Percentiles rank a stretch among this genome's conserved stretches.
Conservation (phyloP, 2,888 invertebrate genomes). For the Trissolcus brochymenae region DNA sequence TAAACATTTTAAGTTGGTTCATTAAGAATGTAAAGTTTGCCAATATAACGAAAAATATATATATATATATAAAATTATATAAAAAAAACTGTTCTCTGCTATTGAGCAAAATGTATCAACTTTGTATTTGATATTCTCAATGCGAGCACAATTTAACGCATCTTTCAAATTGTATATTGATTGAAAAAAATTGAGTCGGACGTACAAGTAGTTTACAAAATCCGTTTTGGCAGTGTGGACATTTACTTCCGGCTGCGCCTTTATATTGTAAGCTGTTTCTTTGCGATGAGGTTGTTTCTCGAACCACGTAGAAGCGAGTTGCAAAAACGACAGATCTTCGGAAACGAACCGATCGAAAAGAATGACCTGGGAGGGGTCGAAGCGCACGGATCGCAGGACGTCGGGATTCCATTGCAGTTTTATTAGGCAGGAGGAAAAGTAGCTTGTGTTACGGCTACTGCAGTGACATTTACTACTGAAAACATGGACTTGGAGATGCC, state of each 20-base stretch:
- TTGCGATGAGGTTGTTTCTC: slow-evolving; percentile 30
- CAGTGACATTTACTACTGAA: slow-evolving; percentile 49
- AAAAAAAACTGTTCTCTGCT: too few species aligned
- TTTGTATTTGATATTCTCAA: too few species aligned
- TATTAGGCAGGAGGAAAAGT: slow-evolving; percentile 62
- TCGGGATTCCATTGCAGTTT: slow-evolving; percentile 60
- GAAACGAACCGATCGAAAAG: slow-evolving; percentile 40
- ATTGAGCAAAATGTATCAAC: too few species aligned
- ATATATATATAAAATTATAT: too few species aligned
- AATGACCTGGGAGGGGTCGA: slow-evolving; percentile 31
- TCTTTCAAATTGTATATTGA: neutral
- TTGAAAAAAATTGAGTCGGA: slow-evolving; percentile 5
- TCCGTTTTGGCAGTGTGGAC: slow-evolving; percentile 17
- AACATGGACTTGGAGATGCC: slow-evolving; percentile 31
- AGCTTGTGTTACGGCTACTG: slow-evolving; percentile 50
- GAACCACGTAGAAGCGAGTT: slow-evolving; percentile 18
- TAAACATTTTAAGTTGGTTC: too few species aligned
- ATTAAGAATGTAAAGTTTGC: too few species aligned
- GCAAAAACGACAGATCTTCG: slow-evolving; percentile 27
- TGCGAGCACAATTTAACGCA: neutral
- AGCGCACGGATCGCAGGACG: slow-evolving; percentile 4
- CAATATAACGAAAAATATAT: too few species aligned
- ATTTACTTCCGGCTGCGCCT: slow-evolving; percentile 15
- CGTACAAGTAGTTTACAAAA: slow-evolving; percentile 8
- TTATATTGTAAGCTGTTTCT: slow-evolving; percentile 33